These are phyloP conservation scores for Benthochromis sp. DNA, from an alignment of 2,113 vertebrate species.

Conservation along the genomic window DNA sequence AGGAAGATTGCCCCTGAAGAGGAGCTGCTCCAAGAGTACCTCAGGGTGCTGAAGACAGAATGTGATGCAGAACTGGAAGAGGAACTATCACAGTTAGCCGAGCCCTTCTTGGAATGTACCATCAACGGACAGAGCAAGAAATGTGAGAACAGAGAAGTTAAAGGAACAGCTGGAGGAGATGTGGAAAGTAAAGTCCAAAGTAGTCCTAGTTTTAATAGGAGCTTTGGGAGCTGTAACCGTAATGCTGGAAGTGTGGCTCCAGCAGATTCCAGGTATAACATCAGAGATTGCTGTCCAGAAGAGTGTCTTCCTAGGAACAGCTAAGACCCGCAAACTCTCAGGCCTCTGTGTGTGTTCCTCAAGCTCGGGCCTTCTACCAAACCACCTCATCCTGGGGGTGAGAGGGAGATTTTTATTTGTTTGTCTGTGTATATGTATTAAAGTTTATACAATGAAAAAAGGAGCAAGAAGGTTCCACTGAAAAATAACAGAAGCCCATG, in stretches of 20 bases:
- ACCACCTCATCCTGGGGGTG: not conserved
- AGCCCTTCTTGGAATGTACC: not conserved
- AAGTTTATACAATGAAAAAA: not conserved
- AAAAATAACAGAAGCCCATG: not conserved
- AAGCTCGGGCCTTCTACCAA: not conserved
- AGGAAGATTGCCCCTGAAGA: not conserved
- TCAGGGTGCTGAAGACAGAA: not conserved
- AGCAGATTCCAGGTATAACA: not conserved
- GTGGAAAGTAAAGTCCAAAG: not conserved
- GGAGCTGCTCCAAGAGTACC: not conserved
- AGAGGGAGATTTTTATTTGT: not conserved
- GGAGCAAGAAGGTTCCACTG: not conserved
- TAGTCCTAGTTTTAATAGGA: not conserved
- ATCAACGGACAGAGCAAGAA: not conserved
- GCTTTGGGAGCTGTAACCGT: not conserved
- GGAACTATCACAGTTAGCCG: not conserved
- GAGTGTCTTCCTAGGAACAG: not conserved
- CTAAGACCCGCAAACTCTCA: fast-evolving
- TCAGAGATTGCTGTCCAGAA: not conserved
- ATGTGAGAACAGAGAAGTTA: not conserved
- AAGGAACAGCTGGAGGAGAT: not conserved
- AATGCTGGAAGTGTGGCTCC: not conserved
- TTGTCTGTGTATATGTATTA: not conserved
- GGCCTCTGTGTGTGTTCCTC: not conserved
- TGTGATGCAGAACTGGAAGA: not conserved